A percentile compares a stretch with the other conserved stretches of the same genome.
phyloP scores from a whole-genome alignment of 2,113 vertebrate genomes.

The Ochotona curzoniae region DNA sequence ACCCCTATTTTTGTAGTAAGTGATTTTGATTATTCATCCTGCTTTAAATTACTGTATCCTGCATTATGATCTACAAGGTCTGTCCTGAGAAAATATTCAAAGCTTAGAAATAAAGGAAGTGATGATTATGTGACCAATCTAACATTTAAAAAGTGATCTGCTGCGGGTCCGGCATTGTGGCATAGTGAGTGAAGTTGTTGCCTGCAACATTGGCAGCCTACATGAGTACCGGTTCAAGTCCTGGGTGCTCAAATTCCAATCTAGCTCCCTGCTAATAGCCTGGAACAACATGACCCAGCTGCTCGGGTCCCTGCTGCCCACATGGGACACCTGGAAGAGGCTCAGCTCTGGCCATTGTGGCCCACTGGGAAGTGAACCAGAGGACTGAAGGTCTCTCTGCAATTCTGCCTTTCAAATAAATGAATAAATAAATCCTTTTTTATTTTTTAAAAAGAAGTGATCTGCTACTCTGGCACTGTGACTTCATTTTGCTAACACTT shows the following conservation, averaged over 20 bases:
- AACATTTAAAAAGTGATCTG: not conserved
- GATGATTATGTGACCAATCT: not conserved
- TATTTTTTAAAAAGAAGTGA: constrained; percentile 28
- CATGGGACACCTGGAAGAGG: too few relatives aligned
- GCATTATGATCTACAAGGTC: constrained; percentile 20
- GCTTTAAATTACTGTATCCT: not conserved
- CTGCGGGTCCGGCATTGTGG: constrained; percentile 19
- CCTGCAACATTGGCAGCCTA: too few relatives aligned
- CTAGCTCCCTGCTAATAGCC: too few relatives aligned
- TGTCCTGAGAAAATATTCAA: constrained; percentile 6
- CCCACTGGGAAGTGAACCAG: too few relatives aligned
- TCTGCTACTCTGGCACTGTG: constrained; percentile 44
- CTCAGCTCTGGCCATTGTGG: too few relatives aligned
- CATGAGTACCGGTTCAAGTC: too few relatives aligned
- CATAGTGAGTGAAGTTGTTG: constrained; percentile 16
- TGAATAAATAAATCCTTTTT: not conserved
- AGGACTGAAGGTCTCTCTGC: too few relatives aligned
- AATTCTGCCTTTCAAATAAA: too few relatives aligned
- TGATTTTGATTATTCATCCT: constrained; percentile 22
- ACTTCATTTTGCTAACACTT: constrained; percentile 50
- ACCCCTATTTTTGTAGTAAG: not conserved
- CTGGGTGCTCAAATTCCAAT: too few relatives aligned
- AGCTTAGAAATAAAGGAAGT: constrained; percentile 45
- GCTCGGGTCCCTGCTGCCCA: too few relatives aligned
- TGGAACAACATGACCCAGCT: too few relatives aligned